Evolutionary conservation across 2,888 invertebrate species (phyloP).

Genomic region (Perithous albicinctus): DNA sequence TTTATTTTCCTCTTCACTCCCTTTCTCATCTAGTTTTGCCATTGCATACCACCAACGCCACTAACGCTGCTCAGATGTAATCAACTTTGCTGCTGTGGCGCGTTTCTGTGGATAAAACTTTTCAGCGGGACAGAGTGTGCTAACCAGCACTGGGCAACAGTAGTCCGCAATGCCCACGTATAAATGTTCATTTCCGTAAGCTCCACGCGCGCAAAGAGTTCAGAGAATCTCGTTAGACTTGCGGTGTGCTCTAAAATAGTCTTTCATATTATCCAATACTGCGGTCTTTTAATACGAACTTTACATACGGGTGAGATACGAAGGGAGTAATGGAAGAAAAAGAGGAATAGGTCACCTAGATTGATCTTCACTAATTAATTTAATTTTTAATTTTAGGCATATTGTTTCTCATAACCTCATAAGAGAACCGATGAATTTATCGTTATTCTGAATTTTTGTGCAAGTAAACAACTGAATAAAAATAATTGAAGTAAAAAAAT

Average conservation of each 20-base stretch:
- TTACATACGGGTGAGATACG: background rate
- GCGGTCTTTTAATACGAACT: background rate
- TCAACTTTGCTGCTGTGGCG: conserved; percentile 13
- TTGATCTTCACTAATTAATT: background rate
- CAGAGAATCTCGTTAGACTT: conserved; percentile 22
- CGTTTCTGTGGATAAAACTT: conserved; percentile 18
- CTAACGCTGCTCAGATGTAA: conserved; percentile 13
- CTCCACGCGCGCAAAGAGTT: background rate
- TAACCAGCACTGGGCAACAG: conserved; percentile 1
- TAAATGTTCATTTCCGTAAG: conserved; percentile 34
- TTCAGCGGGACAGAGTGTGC: background rate
- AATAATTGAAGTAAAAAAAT: too few species aligned
- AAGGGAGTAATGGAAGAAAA: background rate
- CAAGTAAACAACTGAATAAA: too few species aligned
- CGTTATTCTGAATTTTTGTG: too few species aligned
- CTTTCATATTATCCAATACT: background rate
- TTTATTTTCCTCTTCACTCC: conserved; percentile 17
- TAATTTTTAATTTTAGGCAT: too few species aligned
- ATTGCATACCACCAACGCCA: background rate
- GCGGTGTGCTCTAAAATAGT: conserved; percentile 1
- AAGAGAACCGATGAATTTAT: too few species aligned
- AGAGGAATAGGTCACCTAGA: background rate
- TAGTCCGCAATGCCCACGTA: background rate
- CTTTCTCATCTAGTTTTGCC: conserved; percentile 14
- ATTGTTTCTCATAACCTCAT: too few species aligned